Evolutionary conservation across 2,113 vertebrate genomes (phyloP).

Genomic region (Sarotherodon lohbergeri): DNA sequence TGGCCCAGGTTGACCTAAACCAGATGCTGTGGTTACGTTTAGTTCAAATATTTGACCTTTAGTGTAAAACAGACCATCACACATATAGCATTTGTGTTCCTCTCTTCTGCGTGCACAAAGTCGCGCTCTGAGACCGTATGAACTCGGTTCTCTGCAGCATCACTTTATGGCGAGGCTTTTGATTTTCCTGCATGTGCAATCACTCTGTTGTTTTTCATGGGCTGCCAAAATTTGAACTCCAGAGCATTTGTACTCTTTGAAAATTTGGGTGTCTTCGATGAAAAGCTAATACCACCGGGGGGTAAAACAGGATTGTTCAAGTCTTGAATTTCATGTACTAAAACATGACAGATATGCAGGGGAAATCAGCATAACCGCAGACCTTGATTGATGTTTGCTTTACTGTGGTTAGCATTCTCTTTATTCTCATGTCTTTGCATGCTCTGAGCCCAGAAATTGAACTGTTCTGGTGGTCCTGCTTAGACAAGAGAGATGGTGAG

Average conservation of each 20-base stretch:
- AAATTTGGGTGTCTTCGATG: not conserved
- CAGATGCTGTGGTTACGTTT: conserved; percentile 31
- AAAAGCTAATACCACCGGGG: not conserved
- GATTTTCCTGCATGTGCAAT: not conserved
- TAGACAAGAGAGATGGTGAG: not conserved
- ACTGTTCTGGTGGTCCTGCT: not conserved
- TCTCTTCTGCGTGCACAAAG: not conserved
- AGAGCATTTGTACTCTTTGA: not conserved
- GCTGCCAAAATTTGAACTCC: not conserved
- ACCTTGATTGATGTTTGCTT: not conserved
- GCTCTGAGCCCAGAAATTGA: not conserved
- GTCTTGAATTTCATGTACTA: not conserved
- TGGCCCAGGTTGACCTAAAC: conserved; percentile 5
- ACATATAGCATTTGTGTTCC: not conserved
- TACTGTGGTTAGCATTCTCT: not conserved
- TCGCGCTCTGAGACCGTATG: not conserved
- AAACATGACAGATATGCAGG: not conserved
- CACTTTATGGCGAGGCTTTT: not conserved
- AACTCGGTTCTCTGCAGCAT: not conserved
- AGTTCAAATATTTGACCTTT: conserved; percentile 41
- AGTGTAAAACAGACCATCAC: conserved; percentile 20
- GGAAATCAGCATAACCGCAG: conserved; percentile 5
- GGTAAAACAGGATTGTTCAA: not conserved
- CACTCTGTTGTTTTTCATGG: not conserved
- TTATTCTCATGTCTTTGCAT: not conserved